These are phyloP conservation scores for Anomalospiza imberbis DNA, from an alignment of 2,797 vertebrate species.

Conservation along the genomic window DNA sequence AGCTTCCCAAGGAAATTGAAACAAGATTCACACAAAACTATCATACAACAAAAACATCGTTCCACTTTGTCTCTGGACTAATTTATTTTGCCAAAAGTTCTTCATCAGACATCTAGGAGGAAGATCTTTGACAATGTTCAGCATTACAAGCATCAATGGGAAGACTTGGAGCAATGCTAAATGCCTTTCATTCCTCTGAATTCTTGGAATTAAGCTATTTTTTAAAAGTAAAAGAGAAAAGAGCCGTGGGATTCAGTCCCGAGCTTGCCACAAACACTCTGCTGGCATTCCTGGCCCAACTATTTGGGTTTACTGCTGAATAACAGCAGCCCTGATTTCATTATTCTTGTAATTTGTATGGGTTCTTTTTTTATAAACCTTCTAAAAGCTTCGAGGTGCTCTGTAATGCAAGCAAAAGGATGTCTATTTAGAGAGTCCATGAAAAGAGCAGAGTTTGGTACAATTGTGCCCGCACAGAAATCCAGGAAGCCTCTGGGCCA, in stretches of 20 bases:
- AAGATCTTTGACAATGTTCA: background rate
- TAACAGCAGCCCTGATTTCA: background rate
- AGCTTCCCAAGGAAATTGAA: background rate
- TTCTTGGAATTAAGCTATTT: background rate
- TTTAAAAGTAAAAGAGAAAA: background rate
- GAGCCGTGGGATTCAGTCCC: accelerated
- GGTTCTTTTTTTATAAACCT: background rate
- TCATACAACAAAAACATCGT: background rate
- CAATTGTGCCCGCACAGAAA: background rate
- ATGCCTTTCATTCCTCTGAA: background rate
- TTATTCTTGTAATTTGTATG: background rate
- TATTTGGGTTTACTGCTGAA: background rate
- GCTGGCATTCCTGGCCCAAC: background rate
- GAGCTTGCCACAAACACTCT: background rate
- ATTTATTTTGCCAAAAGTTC: background rate
- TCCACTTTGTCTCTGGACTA: background rate
- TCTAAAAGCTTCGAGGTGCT: background rate
- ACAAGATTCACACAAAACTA: background rate
- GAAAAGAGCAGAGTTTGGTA: background rate
- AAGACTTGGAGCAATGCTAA: background rate
- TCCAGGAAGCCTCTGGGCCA: background rate
- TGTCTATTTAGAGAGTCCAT: background rate
- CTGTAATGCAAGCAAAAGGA: background rate
- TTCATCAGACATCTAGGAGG: background rate
- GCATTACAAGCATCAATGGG: background rate